Percentiles rank a stretch among this genome's conserved stretches.
phyloP scores from a whole-genome alignment of 2,888 invertebrate genomes.

The Synergus laeviventris region DNA sequence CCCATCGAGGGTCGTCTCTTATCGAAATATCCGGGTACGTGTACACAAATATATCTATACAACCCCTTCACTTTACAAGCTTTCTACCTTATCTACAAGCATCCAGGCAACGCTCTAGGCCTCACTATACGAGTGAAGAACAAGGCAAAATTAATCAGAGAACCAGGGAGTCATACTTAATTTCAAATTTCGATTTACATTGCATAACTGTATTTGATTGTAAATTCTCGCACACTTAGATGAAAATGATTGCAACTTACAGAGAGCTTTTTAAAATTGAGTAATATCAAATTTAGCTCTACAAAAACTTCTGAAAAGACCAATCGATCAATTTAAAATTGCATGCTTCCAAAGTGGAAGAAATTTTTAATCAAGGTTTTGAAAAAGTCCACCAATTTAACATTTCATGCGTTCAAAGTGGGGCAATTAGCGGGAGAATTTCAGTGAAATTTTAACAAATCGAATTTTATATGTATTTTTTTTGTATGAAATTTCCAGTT shows the following conservation, averaged over 20 bases:
- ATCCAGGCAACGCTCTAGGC: neutral
- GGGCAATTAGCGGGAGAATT: neutral
- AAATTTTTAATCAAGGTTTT: neutral
- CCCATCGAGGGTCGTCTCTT: constrained; percentile 27
- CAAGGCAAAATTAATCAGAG: neutral
- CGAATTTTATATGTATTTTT: neutral
- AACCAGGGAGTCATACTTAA: neutral
- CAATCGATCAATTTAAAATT: neutral
- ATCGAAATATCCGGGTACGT: constrained; percentile 16
- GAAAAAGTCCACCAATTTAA: neutral
- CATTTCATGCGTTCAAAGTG: neutral
- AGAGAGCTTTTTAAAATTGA: neutral
- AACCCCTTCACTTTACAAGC: neutral
- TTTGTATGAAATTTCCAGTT: neutral
- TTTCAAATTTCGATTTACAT: neutral
- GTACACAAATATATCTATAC: constrained; percentile 7
- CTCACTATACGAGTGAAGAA: neutral
- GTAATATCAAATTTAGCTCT: neutral
- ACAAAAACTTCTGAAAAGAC: neutral
- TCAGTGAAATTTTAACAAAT: neutral
- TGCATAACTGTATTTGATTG: neutral
- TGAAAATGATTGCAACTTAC: neutral
- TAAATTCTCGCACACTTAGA: neutral
- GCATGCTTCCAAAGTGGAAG: neutral
- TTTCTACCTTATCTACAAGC: constrained; percentile 11